Evolutionary conservation across 1,140 invertebrate species (phyloP), one percentile per base, ranked within the genome.

Genomic region (Cydia splendana): DNA sequence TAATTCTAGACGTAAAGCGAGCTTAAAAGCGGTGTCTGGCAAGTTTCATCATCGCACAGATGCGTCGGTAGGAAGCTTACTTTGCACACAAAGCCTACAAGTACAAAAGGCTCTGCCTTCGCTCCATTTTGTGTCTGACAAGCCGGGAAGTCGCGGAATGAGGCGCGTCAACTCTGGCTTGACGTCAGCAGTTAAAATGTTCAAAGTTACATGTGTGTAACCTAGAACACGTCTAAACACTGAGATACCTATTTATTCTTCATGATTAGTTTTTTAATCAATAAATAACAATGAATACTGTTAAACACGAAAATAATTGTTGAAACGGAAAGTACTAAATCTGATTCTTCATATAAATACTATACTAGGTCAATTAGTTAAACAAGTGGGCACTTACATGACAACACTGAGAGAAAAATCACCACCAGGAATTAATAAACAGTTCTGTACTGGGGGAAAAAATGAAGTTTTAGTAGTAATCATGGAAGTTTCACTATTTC

Each of bases 21-120:
- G 86, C 87, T 91, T 90, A 88, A 90, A 91, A 91, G 91, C 88
- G 86, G 85, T 86, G 90, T 91, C 89, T 92, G 89, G 89, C 88
- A 90, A 91, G 89, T 91, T 92, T 91, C 90, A 92, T 92, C 90
- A 92, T 84, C 86, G 90, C 83, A 84, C 86, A 90, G 90, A 92
- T 88, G 87, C 87, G 86, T 90, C 84, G 86, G 88, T 89, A 90
- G 88, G 87, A 88, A 90, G 89, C 89, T 92, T 90, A 92, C 91
- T 92, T 92, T 89, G 83, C 86, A 87, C 85, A 91, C 91, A 92
- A 92, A 92, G 90, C 85, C 88, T 87, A 89, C 88, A 88, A 88
- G 88, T 88, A 91, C 89, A 92, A 92, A 91, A 91, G 90, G 85
- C 83, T 81, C 85, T 87, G 85, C 82, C 84, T 89, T 78, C 85